phyloP scores from a whole-genome alignment of 1,140 invertebrate genomes.

The Drosophila lowei region DNA sequence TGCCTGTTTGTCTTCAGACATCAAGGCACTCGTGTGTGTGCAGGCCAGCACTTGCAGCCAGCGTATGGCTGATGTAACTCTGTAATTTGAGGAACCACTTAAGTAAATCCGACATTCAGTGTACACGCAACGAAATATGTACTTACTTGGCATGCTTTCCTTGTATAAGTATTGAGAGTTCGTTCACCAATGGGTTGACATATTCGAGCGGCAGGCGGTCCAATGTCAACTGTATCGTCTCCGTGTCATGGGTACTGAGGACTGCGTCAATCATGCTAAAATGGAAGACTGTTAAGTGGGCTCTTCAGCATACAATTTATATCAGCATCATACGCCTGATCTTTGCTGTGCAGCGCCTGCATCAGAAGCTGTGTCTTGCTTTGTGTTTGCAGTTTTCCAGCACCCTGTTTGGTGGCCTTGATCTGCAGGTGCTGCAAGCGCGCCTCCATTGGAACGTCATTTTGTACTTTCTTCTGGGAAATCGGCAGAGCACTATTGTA shows the following conservation, averaged over 20 bases:
- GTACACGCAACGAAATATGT: background rate
- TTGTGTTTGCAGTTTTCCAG: constrained; percentile 83
- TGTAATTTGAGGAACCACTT: constrained; percentile 68
- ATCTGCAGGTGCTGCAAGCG: constrained; percentile 88
- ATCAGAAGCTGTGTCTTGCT: constrained; percentile 90
- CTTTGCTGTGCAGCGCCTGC: constrained; percentile 91
- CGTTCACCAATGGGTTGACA: constrained; percentile 86
- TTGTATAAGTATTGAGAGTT: constrained; percentile 86
- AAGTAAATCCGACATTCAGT: background rate
- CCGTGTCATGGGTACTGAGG: constrained; percentile 84
- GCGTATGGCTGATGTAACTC: constrained; percentile 85
- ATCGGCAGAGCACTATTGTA: constrained; percentile 72
- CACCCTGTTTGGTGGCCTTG: constrained; percentile 83
- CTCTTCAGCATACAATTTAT: background rate
- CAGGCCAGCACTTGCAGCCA: constrained; percentile 86
- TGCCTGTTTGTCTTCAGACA: constrained; percentile 82
- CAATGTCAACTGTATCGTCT: constrained; percentile 86
- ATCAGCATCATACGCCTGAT: constrained; percentile 84
- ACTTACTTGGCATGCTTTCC: constrained; percentile 86
- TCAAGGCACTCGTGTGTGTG: constrained; percentile 86
- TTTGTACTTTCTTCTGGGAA: constrained; percentile 84
- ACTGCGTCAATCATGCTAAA: constrained; percentile 85
- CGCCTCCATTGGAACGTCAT: constrained; percentile 90
- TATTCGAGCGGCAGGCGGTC: constrained; percentile 86
- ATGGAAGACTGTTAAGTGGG: background rate